These are phyloP conservation scores for human (Homo sapiens) DNA, from an alignment of 2,113 vertebrate species.

Conservation along the genomic window DNA sequence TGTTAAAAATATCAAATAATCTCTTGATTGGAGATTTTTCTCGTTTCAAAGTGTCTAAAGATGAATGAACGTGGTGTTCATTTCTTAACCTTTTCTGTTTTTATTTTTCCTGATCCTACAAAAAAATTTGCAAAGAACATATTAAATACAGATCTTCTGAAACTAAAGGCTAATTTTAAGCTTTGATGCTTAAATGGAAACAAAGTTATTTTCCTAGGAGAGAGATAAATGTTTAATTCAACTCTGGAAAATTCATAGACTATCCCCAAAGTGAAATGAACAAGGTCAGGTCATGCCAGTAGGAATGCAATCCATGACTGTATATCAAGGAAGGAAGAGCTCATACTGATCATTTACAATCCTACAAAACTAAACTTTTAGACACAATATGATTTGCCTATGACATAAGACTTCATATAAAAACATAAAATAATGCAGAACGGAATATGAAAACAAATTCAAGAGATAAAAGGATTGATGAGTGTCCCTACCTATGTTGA, in stretches of 20 bases:
- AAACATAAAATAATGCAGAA: background rate
- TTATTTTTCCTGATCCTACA: background rate
- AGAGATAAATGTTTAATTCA: background rate
- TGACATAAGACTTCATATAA: background rate
- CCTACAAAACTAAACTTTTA: background rate
- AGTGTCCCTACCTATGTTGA: background rate
- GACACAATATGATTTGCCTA: background rate
- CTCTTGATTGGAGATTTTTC: background rate
- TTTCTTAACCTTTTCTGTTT: slow-evolving; percentile 14
- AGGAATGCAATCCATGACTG: background rate
- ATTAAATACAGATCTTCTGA: background rate
- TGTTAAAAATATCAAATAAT: slow-evolving; percentile 32
- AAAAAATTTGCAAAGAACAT: background rate
- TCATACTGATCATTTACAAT: background rate
- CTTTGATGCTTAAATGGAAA: background rate
- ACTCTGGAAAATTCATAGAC: background rate
- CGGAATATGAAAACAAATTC: background rate
- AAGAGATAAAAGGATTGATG: background rate
- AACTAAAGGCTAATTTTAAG: slow-evolving; percentile 32
- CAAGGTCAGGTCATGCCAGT: background rate
- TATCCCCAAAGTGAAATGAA: background rate
- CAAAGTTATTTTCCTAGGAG: background rate
- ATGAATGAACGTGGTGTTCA: background rate
- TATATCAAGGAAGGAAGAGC: background rate
- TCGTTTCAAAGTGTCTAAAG: background rate